Base-by-base conservation (phyloP, 2,888 invertebrate species). In the Ichneumoninae sp. region DNA sequence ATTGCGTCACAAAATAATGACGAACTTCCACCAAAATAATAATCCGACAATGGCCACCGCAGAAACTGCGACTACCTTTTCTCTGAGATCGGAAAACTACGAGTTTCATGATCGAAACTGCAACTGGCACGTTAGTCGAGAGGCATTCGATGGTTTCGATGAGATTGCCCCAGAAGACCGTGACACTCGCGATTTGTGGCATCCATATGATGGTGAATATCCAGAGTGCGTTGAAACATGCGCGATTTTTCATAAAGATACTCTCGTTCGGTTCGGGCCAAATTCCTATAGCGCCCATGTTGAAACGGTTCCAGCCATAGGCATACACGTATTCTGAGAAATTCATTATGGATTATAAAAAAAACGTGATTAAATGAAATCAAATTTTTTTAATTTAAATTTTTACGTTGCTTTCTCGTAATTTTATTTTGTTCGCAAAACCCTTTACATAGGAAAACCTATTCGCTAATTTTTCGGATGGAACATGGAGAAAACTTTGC, bases 221-320 rank as follows among this genome's bases (percentile, higher is more conserved):
- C 22, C 57, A 52, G 44, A 71, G 10, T 26, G 44, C 60, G 71
- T 68, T 85, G 26, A 76, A n/a, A 79, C 81, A 86, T 66, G 83
- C 84, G 79, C 82, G 16, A 19, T 52, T 52, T 7, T 33, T 33
- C 33, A 33, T 33, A 0, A 33, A 33, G 33, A 33, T 33, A 33
- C 6, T 33, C 22, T 69, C 60, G 69, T 85, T 83, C 16, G 86
- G 81, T 7, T 85, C 84, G 1, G 91, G 91, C 91, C 91, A 91
- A 16, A 88, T 84, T 1, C 91, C 91, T 30, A 90, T 81, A 7
- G 88, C 66, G 0, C 33, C 81, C 86, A 90, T 86, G 13, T 84
- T 88, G 10, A 87, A 85, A 54, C 88, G 85, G 30, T 90, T 90
- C 87, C 89, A 90, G 1, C 90, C 88, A 16, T 84, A 85, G 8